Evolutionary conservation across 2,888 invertebrate genomes (phyloP), one percentile per base, ranked within the genome.

Genomic region (Chrysina gloriosa): DNA sequence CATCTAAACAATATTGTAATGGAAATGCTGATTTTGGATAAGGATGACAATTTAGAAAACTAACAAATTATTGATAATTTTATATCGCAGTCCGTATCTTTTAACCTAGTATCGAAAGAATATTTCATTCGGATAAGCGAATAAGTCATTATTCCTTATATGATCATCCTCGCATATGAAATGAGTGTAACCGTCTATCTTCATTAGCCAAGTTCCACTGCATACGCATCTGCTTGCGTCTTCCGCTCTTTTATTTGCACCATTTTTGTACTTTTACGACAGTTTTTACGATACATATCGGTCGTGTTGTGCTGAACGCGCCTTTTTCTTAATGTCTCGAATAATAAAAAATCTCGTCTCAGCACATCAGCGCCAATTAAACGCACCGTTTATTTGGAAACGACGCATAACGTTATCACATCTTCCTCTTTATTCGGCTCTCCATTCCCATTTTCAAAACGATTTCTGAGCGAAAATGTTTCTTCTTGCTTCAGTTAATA

Each of bases 351-450:
- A 42, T 21, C 39, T 27, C 42, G 16, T 23, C 14, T 36, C 58
- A 25, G 27, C 58, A 42, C 42, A 42, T 58, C 58, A 14, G 42
- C 25, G 42, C 39, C 42, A 42, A 58, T 58, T 58, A 58, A 39
- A 58, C 58, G 42, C 58, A 25, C 23, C 25, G 58, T 58, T 58
- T 58, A 42, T 58, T 58, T 27, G 39, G 14, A 29, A 58, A 27
- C 42, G 42, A 58, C 4, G 27, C 25, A 42, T 39, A 58, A 42
- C 42, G 23, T 36, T 58, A 58, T 14, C 58, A 58, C 42, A n/a
- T 21, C 39, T 42, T 39, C 39, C 25, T 58, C 27, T 58, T 58
- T 58, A 39, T 25, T 42, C 23, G 16, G 2, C 6, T 11, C 23
- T 25, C 21, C 58, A 7, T 58, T 25, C 11, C 27, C 25, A 25